A percentile compares a stretch with the other conserved stretches of the same genome.
Evolutionary conservation across 2,113 vertebrate genomes (phyloP).

Genomic region (Dendrocopos noguchii): DNA sequence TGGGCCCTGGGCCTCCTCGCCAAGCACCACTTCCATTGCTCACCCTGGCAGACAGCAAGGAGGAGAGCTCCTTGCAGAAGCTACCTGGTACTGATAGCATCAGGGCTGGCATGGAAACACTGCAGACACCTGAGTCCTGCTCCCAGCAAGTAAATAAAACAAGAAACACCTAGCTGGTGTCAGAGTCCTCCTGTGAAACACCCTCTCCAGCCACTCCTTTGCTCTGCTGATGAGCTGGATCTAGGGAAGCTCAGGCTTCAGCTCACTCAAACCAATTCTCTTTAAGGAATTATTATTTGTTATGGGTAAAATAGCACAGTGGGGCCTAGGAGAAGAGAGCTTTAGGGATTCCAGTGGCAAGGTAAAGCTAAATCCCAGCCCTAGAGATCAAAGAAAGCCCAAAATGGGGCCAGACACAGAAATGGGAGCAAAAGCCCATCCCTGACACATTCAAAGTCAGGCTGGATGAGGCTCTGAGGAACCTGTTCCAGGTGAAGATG

Average conservation of each 20-base stretch:
- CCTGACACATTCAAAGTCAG: background rate
- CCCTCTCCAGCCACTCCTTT: background rate
- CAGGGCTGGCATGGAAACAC: background rate
- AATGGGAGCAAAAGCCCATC: background rate
- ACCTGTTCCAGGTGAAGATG: background rate
- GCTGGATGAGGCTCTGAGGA: accelerated
- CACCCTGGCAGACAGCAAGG: background rate
- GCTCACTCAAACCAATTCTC: background rate
- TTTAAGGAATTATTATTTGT: background rate
- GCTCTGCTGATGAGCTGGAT: accelerated
- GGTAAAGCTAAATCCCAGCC: background rate
- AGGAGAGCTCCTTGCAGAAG: background rate
- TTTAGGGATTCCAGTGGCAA: background rate
- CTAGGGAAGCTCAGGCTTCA: background rate
- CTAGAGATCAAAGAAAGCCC: background rate
- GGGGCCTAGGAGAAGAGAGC: background rate
- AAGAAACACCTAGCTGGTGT: background rate
- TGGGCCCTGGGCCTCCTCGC: background rate
- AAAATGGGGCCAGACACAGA: background rate
- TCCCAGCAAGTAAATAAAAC: background rate
- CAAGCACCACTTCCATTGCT: background rate
- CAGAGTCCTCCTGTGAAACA: background rate
- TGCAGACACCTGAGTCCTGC: constrained; percentile 57
- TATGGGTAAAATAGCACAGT: background rate
- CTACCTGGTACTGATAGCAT: background rate